Percentiles rank a stretch among this genome's conserved stretches.
These are phyloP conservation scores for Neocloeon triangulifer DNA, from an alignment of 1,140 invertebrate genomes.

Conservation along the genomic window DNA sequence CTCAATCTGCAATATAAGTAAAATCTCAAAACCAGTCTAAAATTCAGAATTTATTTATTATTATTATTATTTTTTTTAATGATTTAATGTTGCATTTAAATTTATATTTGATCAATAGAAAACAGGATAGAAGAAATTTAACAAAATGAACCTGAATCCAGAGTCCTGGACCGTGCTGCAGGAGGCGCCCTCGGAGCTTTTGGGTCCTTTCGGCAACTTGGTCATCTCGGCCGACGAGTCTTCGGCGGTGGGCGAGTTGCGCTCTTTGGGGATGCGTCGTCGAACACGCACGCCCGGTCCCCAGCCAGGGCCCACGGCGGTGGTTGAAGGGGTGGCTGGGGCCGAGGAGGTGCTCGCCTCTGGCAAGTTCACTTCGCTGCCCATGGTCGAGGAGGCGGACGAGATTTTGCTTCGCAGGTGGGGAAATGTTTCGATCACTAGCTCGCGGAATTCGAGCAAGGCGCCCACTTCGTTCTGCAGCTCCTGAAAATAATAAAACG, in stretches of 20 bases:
- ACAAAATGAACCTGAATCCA: too few relatives aligned
- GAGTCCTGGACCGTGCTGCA: slow-evolving; percentile 53
- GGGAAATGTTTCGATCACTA: slow-evolving; percentile 78
- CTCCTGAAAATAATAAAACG: too few relatives aligned
- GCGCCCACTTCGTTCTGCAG: slow-evolving; percentile 77
- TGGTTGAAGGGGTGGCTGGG: slow-evolving; percentile 4
- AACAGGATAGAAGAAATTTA: too few relatives aligned
- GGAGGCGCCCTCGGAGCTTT: slow-evolving; percentile 9
- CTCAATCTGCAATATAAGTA: too few relatives aligned
- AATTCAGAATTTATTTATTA: too few relatives aligned
- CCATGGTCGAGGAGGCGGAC: slow-evolving; percentile 17
- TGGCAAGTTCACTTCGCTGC: slow-evolving; percentile 17
- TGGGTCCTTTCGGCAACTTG: background rate
- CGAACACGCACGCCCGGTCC: slow-evolving; percentile 53
- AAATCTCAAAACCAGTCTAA: too few relatives aligned
- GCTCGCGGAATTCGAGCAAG: slow-evolving; percentile 65
- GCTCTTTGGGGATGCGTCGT: slow-evolving; percentile 11
- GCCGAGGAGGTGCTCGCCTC: slow-evolving; percentile 13
- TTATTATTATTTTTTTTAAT: too few relatives aligned
- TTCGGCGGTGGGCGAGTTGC: slow-evolving; percentile 22
- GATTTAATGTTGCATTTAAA: too few relatives aligned
- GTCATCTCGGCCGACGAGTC: slow-evolving; percentile 22
- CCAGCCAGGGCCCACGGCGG: slow-evolving; percentile 28
- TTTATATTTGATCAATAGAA: too few relatives aligned
- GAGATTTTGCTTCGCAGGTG: slow-evolving; percentile 62